Conservation (phyloP, 1,140 invertebrate species). For the Trichonephila clavata region DNA sequence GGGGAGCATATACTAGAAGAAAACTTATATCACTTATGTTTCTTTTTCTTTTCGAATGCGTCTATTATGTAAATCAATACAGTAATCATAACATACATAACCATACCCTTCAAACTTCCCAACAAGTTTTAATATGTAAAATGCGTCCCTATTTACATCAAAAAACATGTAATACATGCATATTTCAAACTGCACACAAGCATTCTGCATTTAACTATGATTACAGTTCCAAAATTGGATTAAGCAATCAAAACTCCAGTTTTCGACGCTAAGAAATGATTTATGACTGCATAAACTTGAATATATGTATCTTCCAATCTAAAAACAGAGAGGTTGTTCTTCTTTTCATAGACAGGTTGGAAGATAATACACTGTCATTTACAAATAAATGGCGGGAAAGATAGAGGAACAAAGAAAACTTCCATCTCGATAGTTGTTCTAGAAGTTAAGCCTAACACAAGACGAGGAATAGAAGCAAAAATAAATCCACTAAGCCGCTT, state of each 20-base stretch:
- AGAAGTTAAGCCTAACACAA: conserved; percentile 8
- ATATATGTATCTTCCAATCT: conserved; percentile 12
- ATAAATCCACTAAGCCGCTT: conserved; percentile 5
- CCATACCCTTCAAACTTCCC: too few species aligned
- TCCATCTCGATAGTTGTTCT: neutral
- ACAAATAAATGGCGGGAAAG: neutral
- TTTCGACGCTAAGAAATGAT: neutral
- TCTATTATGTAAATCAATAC: too few species aligned
- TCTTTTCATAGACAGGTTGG: neutral
- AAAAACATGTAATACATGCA: too few species aligned
- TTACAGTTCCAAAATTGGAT: neutral
- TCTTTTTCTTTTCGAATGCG: too few species aligned
- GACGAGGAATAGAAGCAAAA: neutral
- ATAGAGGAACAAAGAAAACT: neutral
- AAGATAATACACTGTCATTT: neutral
- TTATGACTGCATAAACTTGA: neutral
- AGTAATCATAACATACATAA: too few species aligned
- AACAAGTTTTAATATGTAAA: too few species aligned
- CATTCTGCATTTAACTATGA: neutral
- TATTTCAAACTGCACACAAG: too few species aligned
- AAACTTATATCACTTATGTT: too few species aligned
- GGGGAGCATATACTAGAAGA: too few species aligned
- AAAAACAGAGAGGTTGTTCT: neutral
- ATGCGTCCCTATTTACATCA: too few species aligned
- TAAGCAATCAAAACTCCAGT: neutral